Conservation (phyloP, 2,888 invertebrate species). For the Creontiades dilutus region DNA sequence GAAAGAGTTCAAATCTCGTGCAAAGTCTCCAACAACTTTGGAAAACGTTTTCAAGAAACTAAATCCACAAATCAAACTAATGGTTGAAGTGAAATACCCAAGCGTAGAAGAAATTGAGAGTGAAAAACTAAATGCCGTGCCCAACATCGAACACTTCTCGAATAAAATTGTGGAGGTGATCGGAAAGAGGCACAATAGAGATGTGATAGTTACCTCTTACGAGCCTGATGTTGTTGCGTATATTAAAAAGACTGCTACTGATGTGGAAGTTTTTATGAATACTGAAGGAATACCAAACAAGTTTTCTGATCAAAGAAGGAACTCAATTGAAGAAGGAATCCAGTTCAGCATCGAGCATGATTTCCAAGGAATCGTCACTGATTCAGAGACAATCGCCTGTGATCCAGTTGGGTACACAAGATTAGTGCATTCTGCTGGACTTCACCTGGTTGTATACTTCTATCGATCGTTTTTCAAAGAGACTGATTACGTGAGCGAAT, state of each 20-base stretch:
- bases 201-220: constrained; percentile 15
- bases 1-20: background rate
- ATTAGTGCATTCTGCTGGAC: constrained; percentile 3
- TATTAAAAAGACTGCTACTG: background rate
- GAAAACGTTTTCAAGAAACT: background rate
- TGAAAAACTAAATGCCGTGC: constrained; percentile 21
- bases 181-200: constrained; percentile 27
- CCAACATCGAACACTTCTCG: constrained; percentile 27
- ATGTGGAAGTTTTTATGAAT: constrained; percentile 44
- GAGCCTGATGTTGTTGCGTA: constrained; percentile 32
- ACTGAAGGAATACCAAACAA: constrained; percentile 52
- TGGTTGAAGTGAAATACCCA: constrained; percentile 55
- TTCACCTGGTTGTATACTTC: constrained; percentile 25
- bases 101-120: constrained; percentile 47
- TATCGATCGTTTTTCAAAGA: constrained; percentile 7
- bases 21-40: background rate
- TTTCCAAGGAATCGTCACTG: constrained; percentile 57
- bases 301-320: constrained; percentile 26
- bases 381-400: constrained; percentile 34
- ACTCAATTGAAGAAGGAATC: constrained; percentile 21
- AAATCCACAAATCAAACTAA: background rate
- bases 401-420: background rate
- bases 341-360: constrained; percentile 48
- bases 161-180: constrained; percentile 19
- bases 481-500: background rate